Percentiles rank a stretch among this genome's conserved stretches.
Conservation (phyloP, 2,113 vertebrate species). For the Bubo blakistoni region DNA sequence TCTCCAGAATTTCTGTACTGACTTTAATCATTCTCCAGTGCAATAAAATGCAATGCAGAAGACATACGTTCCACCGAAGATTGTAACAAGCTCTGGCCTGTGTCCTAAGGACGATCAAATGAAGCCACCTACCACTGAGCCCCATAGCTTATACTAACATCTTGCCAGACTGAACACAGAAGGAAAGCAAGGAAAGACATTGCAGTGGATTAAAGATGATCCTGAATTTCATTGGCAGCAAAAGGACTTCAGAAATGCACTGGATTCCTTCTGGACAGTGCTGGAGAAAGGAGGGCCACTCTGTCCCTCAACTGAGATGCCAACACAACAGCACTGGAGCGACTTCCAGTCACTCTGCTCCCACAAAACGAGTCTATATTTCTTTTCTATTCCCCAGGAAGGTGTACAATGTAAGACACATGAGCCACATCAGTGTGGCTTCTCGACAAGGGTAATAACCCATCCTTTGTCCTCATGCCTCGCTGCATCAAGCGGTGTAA, state of each 20-base stretch:
- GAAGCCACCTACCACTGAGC: not conserved
- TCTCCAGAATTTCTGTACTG: not conserved
- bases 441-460: not conserved
- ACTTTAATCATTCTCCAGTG: not conserved
- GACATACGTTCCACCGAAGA: not conserved
- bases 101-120: not conserved
- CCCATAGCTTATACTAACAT: not conserved
- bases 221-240: not conserved
- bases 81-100: rapidly evolving
- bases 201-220: not conserved
- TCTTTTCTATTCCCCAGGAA: not conserved
- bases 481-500: not conserved
- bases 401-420: not conserved
- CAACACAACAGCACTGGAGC: not conserved
- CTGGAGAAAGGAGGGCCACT: not conserved
- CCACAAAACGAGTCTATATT: not conserved
- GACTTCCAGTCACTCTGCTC: not conserved
- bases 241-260: not conserved
- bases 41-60: not conserved
- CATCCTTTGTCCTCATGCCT: not conserved
- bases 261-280: not conserved
- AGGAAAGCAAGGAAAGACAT: not conserved
- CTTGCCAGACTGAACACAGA: not conserved
- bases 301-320: not conserved
- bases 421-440: not conserved